Evolutionary conservation across 2,113 vertebrate genomes (phyloP).

Genomic region (Sigmodon hispidus): DNA sequence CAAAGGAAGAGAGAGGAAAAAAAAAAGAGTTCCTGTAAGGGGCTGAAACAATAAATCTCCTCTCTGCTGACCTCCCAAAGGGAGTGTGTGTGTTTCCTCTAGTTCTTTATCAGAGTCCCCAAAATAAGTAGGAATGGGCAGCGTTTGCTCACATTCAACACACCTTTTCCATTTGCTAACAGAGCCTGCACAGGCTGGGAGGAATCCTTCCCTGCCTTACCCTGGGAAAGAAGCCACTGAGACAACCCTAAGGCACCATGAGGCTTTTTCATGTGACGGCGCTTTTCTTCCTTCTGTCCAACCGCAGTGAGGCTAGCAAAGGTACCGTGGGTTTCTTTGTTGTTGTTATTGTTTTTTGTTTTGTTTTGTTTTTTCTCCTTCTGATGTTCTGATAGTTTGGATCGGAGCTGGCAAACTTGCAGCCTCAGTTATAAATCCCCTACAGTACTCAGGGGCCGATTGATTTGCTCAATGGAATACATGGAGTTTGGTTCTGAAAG

Average conservation of each 20-base stretch:
- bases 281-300: conserved; percentile 74
- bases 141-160: conserved; percentile 74
- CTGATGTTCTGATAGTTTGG: conserved; percentile 22
- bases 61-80: conserved; percentile 87
- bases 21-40: conserved; percentile 89
- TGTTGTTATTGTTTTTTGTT: too few species aligned
- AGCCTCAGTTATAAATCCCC: conserved; percentile 50
- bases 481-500: neutral
- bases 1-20: conserved; percentile 83
- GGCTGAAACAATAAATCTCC: conserved; percentile 90
- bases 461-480: neutral
- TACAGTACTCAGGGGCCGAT: neutral
- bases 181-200: conserved; percentile 73
- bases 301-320: neutral
- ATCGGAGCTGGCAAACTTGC: neutral
- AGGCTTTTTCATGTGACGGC: conserved; percentile 66
- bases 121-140: conserved; percentile 88
- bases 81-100: conserved; percentile 88
- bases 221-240: conserved; percentile 59
- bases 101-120: conserved; percentile 89
- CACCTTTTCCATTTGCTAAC: conserved; percentile 86
- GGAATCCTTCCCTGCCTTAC: conserved; percentile 72
- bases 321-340: conserved; percentile 80
- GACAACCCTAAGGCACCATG: conserved; percentile 75
- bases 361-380: too few species aligned